Evolutionary conservation across 2,888 invertebrate species (phyloP), one percentile per base, ranked within the genome.

Genomic region (Andrena fulva): DNA sequence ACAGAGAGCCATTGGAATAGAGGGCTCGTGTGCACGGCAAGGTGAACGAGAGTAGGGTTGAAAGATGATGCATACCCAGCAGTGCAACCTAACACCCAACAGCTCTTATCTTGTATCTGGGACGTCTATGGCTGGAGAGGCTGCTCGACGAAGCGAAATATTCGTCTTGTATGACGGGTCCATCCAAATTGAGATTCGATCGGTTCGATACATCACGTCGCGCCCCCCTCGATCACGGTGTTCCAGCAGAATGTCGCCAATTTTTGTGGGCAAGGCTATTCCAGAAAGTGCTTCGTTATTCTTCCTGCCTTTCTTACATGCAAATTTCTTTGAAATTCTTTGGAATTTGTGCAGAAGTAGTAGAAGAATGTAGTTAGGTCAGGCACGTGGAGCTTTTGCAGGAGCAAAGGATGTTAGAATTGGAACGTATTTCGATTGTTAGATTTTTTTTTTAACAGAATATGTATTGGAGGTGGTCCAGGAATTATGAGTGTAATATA

Each of bases 101-200:
- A 62, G 67, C 80, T 86, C 85, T 80, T 78, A 83, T 85, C 76
- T 79, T 77, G 70, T 73, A 84, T 84, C 84, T 70, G 68, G 73
- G 80, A 85, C 75, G 71, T 85, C 79, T 85, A 72, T 72, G 71
- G 59, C 75, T 67, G 73, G 81, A 73, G 81, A 79, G 75, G 71
- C 74, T 82, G 86, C 75, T 89, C 87, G 82, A 81, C 85, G 86
- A 76, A 80, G 89, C 90, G 87, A 89, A 87, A 88, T 91, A 90
- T 90, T 89, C 90, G 89, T 89, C 90, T 90, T 88, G 85, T 89
- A 90, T 87, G 90, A 91, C 89, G 86, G 83, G 85, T 88, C 87
- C 87, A 87, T 91, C 90, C 88, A 91, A 91, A 92, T 91, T 91
- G 91, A 90, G 91, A 91, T 85, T 90, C 90, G 90, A 92, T 92